Percentiles rank a stretch among this genome's conserved stretches.
These are phyloP conservation scores for Carpatolechia fugitivella DNA, from an alignment of 2,888 invertebrate species.

Conservation along the genomic window DNA sequence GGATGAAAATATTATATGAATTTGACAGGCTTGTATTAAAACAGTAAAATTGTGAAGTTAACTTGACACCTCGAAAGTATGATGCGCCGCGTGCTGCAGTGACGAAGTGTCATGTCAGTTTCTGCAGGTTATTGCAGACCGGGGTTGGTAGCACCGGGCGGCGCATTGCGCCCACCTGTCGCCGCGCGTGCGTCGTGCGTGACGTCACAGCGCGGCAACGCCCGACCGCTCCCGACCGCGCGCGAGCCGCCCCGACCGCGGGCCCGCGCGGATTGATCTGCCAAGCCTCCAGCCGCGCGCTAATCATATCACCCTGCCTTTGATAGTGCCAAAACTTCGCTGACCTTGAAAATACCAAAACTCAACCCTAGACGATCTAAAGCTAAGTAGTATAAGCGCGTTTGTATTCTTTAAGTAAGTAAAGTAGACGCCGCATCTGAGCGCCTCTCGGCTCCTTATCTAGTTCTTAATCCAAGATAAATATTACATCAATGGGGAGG, in stretches of 20 bases:
- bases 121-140: not conserved
- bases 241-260: slow-evolving; percentile 38
- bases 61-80: too few species aligned
- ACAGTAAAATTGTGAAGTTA: too few species aligned
- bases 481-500: slow-evolving; percentile 77
- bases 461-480: slow-evolving; percentile 77
- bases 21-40: too few species aligned
- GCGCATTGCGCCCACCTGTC: slow-evolving; percentile 79
- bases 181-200: slow-evolving; percentile 74
- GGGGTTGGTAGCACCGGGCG: not conserved
- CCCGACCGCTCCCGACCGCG: slow-evolving; percentile 31
- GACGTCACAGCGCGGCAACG: slow-evolving; percentile 58
- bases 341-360: slow-evolving; percentile 7
- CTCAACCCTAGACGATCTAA: not conserved
- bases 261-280: slow-evolving; percentile 65
- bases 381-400: too few species aligned
- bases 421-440: not conserved
- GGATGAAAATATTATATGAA: too few species aligned
- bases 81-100: too few species aligned
- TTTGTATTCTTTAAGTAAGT: not conserved
- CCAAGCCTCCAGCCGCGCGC: slow-evolving; percentile 40
- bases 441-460: slow-evolving; percentile 57
- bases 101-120: too few species aligned
- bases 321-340: slow-evolving; percentile 5
- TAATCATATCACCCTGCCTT: slow-evolving; percentile 49